phyloP scores from a whole-genome alignment of 2,797 vertebrate genomes.

The Heteromormyrus szaboi region DNA sequence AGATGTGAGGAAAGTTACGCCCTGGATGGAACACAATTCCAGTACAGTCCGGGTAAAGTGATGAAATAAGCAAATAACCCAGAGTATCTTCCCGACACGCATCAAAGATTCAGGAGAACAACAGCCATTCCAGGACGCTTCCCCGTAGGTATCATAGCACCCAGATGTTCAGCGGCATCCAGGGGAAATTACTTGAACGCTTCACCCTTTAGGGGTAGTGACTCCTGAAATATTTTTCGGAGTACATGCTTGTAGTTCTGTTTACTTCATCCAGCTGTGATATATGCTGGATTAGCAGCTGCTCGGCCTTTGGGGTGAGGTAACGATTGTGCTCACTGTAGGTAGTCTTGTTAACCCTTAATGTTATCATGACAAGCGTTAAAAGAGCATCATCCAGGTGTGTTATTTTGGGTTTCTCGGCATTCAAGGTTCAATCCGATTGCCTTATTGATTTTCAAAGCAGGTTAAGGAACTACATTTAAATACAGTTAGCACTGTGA shows the following conservation, averaged over 20 bases:
- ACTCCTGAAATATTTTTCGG: neutral
- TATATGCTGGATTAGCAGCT: neutral
- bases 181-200: neutral
- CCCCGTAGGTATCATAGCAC: neutral
- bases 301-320: neutral
- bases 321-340: neutral
- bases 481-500: neutral
- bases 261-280: constrained; percentile 6
- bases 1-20: neutral
- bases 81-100: neutral
- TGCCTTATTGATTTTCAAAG: neutral
- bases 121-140: neutral
- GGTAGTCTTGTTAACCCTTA: neutral
- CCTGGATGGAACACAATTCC: neutral
- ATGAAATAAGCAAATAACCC: neutral
- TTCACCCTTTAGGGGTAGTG: neutral
- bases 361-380: neutral
- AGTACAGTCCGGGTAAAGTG: neutral
- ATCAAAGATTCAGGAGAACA: neutral
- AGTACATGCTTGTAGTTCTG: neutral
- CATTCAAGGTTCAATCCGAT: neutral
- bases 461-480: neutral
- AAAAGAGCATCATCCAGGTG: neutral
- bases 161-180: neutral
- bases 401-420: neutral